Evolutionary conservation across 2,888 invertebrate genomes (phyloP).

Genomic region (Allolobophora icterica): DNA sequence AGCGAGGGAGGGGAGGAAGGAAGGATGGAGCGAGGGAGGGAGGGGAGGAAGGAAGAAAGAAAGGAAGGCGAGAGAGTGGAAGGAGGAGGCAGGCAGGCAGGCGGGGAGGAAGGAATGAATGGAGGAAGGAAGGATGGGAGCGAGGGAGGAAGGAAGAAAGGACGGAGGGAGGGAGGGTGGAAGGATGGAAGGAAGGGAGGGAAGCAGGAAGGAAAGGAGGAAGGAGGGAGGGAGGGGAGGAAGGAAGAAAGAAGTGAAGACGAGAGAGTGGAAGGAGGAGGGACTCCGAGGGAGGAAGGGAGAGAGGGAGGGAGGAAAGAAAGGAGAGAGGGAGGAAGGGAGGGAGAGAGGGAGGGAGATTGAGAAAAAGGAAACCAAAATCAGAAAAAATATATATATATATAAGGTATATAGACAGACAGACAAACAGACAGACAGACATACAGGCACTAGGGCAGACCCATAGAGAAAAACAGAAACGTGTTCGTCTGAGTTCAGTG

Average conservation of each 20-base stretch:
- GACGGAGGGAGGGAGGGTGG: neutral
- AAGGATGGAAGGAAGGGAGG: neutral
- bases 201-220: neutral
- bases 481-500: neutral
- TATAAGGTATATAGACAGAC: too few relatives aligned
- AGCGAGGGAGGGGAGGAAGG: neutral
- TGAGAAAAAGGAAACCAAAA: neutral
- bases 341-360: neutral
- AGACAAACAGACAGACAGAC: too few relatives aligned
- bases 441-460: neutral
- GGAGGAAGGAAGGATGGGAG: neutral
- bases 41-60: neutral
- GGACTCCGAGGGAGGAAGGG: neutral
- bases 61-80: neutral
- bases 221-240: neutral
- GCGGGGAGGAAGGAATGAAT: neutral
- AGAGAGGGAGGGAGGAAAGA: neutral
- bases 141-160: neutral
- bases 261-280: neutral
- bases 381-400: too few relatives aligned
- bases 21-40: neutral
- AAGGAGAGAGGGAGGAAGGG: neutral
- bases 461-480: neutral
- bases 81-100: neutral
- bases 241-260: neutral